A percentile compares a stretch with the other conserved stretches of the same genome.
phyloP scores from a whole-genome alignment of 2,888 invertebrate species.

The Phorcus lineatus region DNA sequence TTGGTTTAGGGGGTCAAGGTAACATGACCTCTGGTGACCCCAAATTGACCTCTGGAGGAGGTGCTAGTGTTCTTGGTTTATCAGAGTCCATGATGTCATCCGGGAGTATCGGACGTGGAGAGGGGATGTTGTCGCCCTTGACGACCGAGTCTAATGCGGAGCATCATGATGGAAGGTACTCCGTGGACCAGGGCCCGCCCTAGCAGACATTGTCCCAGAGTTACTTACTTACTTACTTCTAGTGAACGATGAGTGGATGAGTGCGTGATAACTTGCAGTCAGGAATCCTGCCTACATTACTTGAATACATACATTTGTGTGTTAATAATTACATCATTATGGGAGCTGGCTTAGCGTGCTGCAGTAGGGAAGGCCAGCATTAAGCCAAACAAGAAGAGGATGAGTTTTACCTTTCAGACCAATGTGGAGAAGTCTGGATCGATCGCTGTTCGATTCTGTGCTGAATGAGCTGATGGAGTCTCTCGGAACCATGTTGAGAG shows the following conservation, averaged over 20 bases:
- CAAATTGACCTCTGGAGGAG: background rate
- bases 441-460: too few relatives aligned
- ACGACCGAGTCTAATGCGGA: background rate
- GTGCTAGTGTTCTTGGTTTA: background rate
- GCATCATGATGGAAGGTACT: background rate
- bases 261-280: background rate
- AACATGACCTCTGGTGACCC: background rate
- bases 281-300: conserved; percentile 19
- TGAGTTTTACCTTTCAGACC: too few relatives aligned
- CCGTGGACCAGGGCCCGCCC: conserved; percentile 4
- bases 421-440: too few relatives aligned
- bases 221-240: background rate
- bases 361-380: too few relatives aligned
- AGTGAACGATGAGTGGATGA: conserved; percentile 1
- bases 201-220: background rate
- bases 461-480: too few relatives aligned
- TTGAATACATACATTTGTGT: too few relatives aligned
- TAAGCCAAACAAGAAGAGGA: too few relatives aligned
- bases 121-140: background rate
- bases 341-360: too few relatives aligned
- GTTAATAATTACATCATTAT: too few relatives aligned
- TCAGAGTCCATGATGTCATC: background rate
- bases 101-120: background rate
- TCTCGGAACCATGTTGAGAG: too few relatives aligned
- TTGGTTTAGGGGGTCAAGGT: background rate